Percentiles rank a stretch among this genome's conserved stretches.
Evolutionary conservation across 2,113 vertebrate genomes (phyloP).

Genomic region (Oryzias woworae): DNA sequence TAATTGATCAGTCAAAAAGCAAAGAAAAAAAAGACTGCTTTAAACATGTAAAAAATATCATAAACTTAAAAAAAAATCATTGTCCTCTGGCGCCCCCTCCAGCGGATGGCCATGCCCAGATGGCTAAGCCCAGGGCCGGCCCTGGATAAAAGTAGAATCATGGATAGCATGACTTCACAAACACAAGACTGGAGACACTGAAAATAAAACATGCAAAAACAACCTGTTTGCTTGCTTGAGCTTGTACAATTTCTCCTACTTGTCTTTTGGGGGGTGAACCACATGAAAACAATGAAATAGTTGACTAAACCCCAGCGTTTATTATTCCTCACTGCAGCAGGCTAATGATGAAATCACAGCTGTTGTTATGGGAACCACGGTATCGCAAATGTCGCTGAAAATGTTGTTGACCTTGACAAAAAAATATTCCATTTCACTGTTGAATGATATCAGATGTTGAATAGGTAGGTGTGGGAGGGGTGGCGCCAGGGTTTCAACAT

Average conservation of each 20-base stretch:
- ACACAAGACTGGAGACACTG: no score
- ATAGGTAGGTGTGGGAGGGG: background rate
- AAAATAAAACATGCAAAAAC: background rate
- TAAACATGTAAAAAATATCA: no score
- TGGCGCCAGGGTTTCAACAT: background rate
- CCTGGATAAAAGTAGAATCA: no score
- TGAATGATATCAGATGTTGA: constrained; percentile 8
- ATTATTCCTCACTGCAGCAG: constrained; percentile 12
- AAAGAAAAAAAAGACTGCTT: no score
- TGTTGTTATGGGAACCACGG: constrained; percentile 57
- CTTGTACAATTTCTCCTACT: background rate
- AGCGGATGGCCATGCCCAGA: no score
- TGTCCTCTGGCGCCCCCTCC: no score
- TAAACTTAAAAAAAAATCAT: no score
- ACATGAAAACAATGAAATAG: constrained; percentile 18
- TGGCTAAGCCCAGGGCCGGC: no score
- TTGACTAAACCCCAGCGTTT: constrained; percentile 11
- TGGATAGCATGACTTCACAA: no score
- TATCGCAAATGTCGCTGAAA: constrained; percentile 44
- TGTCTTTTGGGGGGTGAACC: constrained; percentile 6
- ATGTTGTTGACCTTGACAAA: constrained; percentile 49
- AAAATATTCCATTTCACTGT: constrained; percentile 29
- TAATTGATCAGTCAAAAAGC: no score
- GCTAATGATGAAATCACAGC: constrained; percentile 35
- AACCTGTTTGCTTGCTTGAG: background rate